phyloP scores from a whole-genome alignment of 37 sponge, comb jelly and placozoan species.

The Hormiphora californensis region DNA sequence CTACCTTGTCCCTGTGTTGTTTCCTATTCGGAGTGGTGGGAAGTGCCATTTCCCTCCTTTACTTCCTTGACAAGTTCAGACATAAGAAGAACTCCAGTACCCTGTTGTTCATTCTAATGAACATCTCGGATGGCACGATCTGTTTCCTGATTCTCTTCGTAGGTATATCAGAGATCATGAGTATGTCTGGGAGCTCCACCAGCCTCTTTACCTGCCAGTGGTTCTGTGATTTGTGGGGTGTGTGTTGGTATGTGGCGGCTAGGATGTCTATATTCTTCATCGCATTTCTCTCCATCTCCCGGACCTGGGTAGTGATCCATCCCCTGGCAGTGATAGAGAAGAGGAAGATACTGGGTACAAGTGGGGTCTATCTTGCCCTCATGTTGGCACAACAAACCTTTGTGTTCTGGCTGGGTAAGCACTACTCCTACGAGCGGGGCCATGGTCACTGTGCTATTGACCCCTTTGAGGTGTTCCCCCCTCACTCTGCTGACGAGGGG shows the following conservation, averaged over 20 bases:
- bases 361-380: not conserved
- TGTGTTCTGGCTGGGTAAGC: not conserved
- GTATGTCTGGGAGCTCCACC: too few species aligned
- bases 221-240: slow-evolving; percentile 10
- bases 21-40: not conserved
- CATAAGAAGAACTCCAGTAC: not conserved
- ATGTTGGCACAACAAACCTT: slow-evolving; percentile 2
- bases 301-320: not conserved
- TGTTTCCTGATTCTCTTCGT: not conserved
- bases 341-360: not conserved
- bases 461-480: not conserved
- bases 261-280: slow-evolving; percentile 3
- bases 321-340: not conserved
- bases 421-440: not conserved
- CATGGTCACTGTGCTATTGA: not conserved
- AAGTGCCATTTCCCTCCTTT: not conserved
- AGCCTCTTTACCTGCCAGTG: not conserved
- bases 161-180: not conserved
- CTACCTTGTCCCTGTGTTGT: not conserved
- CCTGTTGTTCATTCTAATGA: not conserved
- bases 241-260: slow-evolving; percentile 1
- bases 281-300: not conserved
- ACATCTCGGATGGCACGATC: not conserved
- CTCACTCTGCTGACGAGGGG: not conserved
- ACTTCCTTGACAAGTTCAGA: not conserved